Evolutionary conservation across 2,797 vertebrate species (phyloP), one percentile per base, ranked within the genome.

Genomic region (Pseudocheirus occidentalis): DNA sequence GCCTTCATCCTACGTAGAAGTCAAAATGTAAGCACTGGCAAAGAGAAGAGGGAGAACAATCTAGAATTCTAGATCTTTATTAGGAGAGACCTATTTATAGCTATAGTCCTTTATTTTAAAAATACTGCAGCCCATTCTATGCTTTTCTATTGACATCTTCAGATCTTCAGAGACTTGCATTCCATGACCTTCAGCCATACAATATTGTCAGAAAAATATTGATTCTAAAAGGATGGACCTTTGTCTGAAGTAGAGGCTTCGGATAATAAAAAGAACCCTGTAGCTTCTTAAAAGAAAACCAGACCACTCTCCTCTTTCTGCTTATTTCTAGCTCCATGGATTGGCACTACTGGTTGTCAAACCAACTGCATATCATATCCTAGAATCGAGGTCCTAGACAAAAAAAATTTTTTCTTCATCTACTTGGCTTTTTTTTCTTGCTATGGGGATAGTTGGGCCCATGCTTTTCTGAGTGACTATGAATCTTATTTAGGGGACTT

Each of bases 51-150:
- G 55, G 9, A 94, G n/a, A 18, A 91, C 56, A 31, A 6, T 66
- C 95, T 46, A 95, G 57, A 93, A 94, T 90, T 92, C 52, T 56
- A 3, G 0, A 81, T 93, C 53, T 93, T 95, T 62, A 93, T 93
- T 90, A 46, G 34, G 2, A 46, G 18, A 91, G 50, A 92, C 92
- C n/a, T 16, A 58, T 4, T 34, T 66, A 34, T 4, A 59, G 29
- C 29, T 92, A 53, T 4, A 46, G 24, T 46, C 24, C n/a, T 81
- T 81, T 24, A 81, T 81, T 81, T 81, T 46, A 81, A 81, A 81
- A 81, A 46, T 24, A 10, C 40, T 46, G 21, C 0, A 81, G 40
- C n/a, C 18, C 16, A 81, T 81, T 81, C 40, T 81, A 40, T 46
- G n/a, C 73, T 7, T 81, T 46, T 46, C 73, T 9, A 24, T 46